These are phyloP conservation scores for Anagrus nilaparvatae DNA, from an alignment of 1,140 invertebrate species.

Conservation along the genomic window DNA sequence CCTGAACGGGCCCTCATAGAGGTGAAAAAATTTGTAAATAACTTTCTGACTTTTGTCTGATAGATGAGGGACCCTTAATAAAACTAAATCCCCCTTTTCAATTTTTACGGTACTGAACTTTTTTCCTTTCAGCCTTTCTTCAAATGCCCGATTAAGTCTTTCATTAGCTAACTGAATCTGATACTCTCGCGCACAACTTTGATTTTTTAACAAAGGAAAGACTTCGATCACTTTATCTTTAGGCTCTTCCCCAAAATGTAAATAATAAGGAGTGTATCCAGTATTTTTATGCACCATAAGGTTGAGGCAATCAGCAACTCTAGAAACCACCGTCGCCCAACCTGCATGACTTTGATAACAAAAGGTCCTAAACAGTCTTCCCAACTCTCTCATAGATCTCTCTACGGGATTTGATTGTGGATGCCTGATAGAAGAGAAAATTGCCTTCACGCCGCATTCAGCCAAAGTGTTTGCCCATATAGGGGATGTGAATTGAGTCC, in stretches of 20 bases:
- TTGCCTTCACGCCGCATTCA: background rate
- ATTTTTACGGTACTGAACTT: no score
- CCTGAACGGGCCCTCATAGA: no score
- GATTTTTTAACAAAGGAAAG: no score
- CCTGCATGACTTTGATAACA: conserved; percentile 5
- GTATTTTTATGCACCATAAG: conserved; percentile 8
- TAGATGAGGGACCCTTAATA: no score
- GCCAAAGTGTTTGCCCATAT: conserved; percentile 7
- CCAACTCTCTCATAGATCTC: conserved; percentile 26
- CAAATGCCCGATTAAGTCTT: no score
- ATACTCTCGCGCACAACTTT: no score
- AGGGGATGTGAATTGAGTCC: conserved; percentile 24
- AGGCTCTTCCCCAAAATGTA: conserved; percentile 14
- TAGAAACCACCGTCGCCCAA: background rate
- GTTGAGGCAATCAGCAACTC: conserved; percentile 2
- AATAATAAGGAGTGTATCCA: conserved; percentile 13
- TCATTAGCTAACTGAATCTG: no score
- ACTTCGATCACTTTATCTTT: no score
- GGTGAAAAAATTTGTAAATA: no score
- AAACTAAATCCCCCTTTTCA: no score
- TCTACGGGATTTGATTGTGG: conserved; percentile 30
- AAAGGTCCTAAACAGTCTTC: conserved; percentile 9
- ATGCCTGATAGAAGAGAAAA: conserved; percentile 23
- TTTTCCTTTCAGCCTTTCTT: no score
- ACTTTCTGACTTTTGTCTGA: no score